phyloP scores from a whole-genome alignment of 2,888 invertebrate genomes.

The Laspeyria flexula region DNA sequence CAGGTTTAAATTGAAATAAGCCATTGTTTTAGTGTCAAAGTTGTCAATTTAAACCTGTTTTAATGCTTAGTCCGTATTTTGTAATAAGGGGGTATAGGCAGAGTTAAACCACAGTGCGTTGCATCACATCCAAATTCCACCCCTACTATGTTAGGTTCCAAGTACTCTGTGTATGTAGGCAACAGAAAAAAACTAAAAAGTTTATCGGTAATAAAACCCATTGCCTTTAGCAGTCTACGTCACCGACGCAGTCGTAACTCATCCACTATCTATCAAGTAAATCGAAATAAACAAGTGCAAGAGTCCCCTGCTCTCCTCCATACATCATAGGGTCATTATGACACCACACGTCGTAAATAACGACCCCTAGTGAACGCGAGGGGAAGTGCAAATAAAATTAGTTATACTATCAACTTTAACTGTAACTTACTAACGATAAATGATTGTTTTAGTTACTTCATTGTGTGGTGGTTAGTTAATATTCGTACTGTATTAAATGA shows the following conservation, averaged over 20 bases:
- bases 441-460: conserved; percentile 33
- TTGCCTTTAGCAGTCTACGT: not conserved
- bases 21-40: no score
- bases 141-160: no score
- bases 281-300: conserved; percentile 25
- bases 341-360: conserved; percentile 52
- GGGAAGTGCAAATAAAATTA: conserved; percentile 65
- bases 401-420: conserved; percentile 53
- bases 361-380: conserved; percentile 20
- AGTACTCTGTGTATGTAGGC: no score
- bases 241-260: not conserved
- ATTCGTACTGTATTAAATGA: not conserved
- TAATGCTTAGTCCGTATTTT: no score
- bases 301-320: not conserved
- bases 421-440: conserved; percentile 23
- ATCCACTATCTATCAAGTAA: conserved; percentile 5
- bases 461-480: not conserved
- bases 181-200: no score
- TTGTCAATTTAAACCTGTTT: no score
- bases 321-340: conserved; percentile 43
- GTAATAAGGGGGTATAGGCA: no score
- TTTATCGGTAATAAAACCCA: no score
- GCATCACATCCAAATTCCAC: no score
- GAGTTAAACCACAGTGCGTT: no score
- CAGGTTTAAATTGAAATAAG: no score